Evolutionary conservation across 2,113 vertebrate genomes (phyloP).

Genomic region (Hippoglossus stenolepis): DNA sequence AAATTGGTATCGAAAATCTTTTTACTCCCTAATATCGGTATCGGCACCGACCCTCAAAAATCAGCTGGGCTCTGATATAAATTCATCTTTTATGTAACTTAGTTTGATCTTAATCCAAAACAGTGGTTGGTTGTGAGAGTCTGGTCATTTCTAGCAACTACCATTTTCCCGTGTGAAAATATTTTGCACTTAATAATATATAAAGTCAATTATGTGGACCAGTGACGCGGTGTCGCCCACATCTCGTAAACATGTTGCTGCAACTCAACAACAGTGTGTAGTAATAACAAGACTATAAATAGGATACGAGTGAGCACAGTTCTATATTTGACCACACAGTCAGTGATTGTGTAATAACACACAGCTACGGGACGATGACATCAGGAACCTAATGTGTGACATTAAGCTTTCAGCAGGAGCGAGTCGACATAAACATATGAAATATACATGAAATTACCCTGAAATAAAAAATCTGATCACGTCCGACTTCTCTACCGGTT

Average conservation of each 20-base stretch:
- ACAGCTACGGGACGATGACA: background rate
- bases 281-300: conserved; percentile 59
- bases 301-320: conserved; percentile 21
- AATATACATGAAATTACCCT: background rate
- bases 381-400: background rate
- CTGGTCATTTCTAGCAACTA: background rate
- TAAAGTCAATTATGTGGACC: background rate
- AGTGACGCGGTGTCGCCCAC: background rate
- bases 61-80: too few species aligned
- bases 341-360: conserved; percentile 1
- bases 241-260: conserved; percentile 55
- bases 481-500: background rate
- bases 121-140: background rate
- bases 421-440: too few species aligned
- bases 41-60: too few species aligned
- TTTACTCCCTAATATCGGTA: too few species aligned
- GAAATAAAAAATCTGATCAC: background rate
- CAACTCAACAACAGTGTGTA: conserved; percentile 33
- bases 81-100: background rate
- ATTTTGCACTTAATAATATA: background rate
- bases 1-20: too few species aligned
- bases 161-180: background rate
- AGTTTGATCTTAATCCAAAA: background rate
- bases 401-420: too few species aligned
- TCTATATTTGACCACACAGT: conserved; percentile 31